phyloP scores from a whole-genome alignment of 2,888 invertebrate species.

The Andrena fulva region DNA sequence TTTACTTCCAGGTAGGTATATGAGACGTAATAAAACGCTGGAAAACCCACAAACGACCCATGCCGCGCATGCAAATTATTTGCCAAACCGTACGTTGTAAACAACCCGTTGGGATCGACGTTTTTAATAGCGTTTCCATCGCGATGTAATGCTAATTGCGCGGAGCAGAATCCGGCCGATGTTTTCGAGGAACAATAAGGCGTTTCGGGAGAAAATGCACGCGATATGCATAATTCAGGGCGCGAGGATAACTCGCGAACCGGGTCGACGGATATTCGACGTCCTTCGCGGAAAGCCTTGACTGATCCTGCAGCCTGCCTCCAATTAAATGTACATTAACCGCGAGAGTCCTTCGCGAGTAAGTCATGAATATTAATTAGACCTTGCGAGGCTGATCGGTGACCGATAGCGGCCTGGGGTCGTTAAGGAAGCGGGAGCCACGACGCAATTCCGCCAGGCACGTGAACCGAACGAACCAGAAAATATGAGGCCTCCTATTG shows the following conservation, averaged over 20 bases:
- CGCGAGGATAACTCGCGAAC: conserved; percentile 42
- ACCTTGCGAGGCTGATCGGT: conserved; percentile 59
- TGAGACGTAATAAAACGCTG: too few relatives aligned
- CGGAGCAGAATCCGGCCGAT: background rate
- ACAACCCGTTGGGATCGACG: background rate
- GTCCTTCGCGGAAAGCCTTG: conserved; percentile 44
- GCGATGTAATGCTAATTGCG: conserved; percentile 9
- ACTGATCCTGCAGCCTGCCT: conserved; percentile 40
- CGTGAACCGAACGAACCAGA: conserved; percentile 46
- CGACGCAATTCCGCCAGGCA: conserved; percentile 43
- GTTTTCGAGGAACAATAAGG: conserved; percentile 8
- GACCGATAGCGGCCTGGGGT: conserved; percentile 57
- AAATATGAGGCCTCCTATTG: conserved; percentile 48
- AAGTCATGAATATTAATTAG: conserved; percentile 76
- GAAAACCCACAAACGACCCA: background rate
- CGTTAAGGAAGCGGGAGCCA: conserved; percentile 53
- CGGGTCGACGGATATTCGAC: conserved; percentile 36
- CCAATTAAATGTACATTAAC: conserved; percentile 72
- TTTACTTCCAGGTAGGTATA: background rate
- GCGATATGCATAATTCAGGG: conserved; percentile 50
- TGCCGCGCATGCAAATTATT: background rate
- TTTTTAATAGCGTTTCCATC: background rate
- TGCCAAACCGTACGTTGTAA: conserved; percentile 9
- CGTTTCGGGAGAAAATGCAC: conserved; percentile 23
- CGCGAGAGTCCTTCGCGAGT: conserved; percentile 67